A percentile compares a stretch with the other conserved stretches of the same genome.
Conservation (phyloP, 1,140 invertebrate species). For the Drosophila truncata region DNA sequence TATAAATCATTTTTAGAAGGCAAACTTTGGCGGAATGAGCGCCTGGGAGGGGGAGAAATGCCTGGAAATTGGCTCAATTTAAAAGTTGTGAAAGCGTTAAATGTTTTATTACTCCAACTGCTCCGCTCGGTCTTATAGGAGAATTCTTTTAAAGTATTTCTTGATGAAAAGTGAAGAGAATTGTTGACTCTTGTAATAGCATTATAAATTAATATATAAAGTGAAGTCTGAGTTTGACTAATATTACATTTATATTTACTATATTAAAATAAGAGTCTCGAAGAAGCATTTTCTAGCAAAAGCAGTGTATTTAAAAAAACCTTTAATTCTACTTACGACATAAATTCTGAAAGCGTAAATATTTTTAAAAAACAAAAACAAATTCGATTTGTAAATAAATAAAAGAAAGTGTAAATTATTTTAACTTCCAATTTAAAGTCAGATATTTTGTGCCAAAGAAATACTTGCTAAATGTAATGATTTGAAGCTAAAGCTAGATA, state of each 20-base stretch:
- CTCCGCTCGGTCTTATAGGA: too few relatives aligned
- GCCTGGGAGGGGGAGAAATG: not conserved
- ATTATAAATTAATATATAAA: not conserved
- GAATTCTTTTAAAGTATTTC: not conserved
- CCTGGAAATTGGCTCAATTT: conserved; percentile 20
- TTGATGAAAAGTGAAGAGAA: not conserved
- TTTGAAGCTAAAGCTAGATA: not conserved
- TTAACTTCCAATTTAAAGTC: not conserved
- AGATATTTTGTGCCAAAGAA: too few relatives aligned
- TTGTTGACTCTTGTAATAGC: not conserved
- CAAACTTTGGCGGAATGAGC: conserved; percentile 30
- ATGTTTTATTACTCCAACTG: conserved; percentile 10
- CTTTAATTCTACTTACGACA: too few relatives aligned
- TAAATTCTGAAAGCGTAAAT: too few relatives aligned
- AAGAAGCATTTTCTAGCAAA: not conserved
- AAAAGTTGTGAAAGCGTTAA: not conserved
- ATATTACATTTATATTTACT: not conserved
- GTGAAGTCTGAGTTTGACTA: not conserved
- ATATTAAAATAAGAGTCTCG: not conserved
- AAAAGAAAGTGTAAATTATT: not conserved
- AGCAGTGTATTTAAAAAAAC: not conserved
- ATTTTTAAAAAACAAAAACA: not conserved
- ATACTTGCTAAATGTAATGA: not conserved
- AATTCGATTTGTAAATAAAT: not conserved
- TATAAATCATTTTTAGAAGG: conserved; percentile 54